Conservation (phyloP, 2,888 invertebrate genomes). For the Leptinotarsa peninsularis region DNA sequence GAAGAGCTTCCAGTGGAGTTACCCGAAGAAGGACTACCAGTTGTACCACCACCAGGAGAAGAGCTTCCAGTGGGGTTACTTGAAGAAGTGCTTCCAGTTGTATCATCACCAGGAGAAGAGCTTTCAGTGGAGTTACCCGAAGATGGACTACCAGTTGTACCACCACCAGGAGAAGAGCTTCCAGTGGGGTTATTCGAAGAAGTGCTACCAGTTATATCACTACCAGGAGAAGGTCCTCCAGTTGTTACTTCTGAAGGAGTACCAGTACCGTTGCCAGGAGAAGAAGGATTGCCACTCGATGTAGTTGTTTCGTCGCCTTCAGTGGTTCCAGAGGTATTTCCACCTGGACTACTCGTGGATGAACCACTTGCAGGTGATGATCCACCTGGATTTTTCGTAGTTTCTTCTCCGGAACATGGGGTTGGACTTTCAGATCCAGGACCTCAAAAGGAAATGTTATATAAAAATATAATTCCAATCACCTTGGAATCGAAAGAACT, state of each 20-base stretch:
- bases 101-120: neutral
- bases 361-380: conserved; percentile 8
- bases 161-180: neutral
- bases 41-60: neutral
- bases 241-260: neutral
- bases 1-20: neutral
- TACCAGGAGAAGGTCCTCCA: neutral
- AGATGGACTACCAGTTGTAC: neutral
- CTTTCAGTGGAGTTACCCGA: neutral
- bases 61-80: neutral
- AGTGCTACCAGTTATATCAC: neutral
- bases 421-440: neutral
- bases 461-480: too few species aligned
- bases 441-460: too few species aligned
- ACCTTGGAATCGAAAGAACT: too few species aligned
- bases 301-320: neutral
- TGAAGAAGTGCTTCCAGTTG: neutral
- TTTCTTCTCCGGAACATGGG: neutral
- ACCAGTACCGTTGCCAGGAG: neutral
- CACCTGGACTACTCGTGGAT: neutral
- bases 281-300: neutral
- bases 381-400: neutral
- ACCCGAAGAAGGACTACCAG: neutral
- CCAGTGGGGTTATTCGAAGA: neutral
- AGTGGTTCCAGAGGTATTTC: neutral